phyloP scores from a whole-genome alignment of 2,113 vertebrate species.

The Vicugna pacos region DNA sequence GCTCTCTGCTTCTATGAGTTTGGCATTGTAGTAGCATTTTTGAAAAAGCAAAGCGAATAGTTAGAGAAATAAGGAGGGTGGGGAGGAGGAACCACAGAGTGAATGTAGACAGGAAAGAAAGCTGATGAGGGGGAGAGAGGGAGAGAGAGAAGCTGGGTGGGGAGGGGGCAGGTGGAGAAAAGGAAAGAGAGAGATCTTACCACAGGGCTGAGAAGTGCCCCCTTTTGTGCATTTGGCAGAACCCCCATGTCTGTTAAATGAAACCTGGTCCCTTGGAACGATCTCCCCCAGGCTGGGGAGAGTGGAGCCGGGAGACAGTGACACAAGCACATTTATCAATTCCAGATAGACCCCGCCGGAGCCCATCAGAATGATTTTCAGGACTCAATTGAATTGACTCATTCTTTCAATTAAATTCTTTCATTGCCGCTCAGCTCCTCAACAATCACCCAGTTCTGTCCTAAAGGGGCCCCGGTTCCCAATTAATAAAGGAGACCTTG shows the following conservation, averaged over 20 bases:
- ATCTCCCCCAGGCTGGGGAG: slow-evolving; percentile 15
- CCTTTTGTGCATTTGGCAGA: slow-evolving; percentile 21
- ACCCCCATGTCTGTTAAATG: slow-evolving; percentile 55
- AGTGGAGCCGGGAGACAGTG: not conserved
- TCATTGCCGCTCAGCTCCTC: slow-evolving; percentile 29
- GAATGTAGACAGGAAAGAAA: not conserved
- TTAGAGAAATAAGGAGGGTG: not conserved
- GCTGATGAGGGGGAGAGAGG: too few relatives aligned
- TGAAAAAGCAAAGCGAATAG: not conserved
- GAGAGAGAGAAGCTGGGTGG: fast-evolving
- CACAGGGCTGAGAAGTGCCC: not conserved
- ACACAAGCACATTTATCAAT: slow-evolving; percentile 5
- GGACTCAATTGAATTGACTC: slow-evolving; percentile 69
- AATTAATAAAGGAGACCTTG: slow-evolving; percentile 54
- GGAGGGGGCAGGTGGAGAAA: fast-evolving
- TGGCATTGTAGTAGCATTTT: not conserved
- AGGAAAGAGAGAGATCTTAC: not conserved
- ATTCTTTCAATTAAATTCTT: slow-evolving; percentile 78
- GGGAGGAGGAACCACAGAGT: not conserved
- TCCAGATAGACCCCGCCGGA: slow-evolving; percentile 69
- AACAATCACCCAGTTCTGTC: not conserved
- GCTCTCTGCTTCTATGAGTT: not conserved
- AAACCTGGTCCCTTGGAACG: slow-evolving; percentile 59
- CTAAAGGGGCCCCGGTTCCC: slow-evolving; percentile 49
- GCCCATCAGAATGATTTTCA: slow-evolving; percentile 59